Evolutionary conservation across 2,888 invertebrate genomes (phyloP).

Genomic region (Spisula subtruncata): DNA sequence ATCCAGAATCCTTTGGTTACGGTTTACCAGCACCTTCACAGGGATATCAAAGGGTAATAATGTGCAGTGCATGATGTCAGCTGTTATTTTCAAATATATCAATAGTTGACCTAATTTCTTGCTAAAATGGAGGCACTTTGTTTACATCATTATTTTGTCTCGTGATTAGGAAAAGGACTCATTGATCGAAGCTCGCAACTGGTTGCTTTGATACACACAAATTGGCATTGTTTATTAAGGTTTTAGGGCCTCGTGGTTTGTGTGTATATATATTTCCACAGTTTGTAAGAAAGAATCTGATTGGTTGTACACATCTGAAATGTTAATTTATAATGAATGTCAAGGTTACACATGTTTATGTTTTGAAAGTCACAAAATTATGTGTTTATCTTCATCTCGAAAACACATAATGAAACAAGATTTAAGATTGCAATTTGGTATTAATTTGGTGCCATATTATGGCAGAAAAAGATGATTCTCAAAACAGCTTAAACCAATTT

Average conservation of each 20-base stretch:
- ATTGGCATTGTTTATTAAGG: background rate
- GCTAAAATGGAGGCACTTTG: slow-evolving; percentile 7
- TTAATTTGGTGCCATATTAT: slow-evolving; percentile 61
- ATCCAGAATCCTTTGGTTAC: slow-evolving; percentile 39
- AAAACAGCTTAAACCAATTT: slow-evolving; percentile 54
- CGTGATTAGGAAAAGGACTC: background rate
- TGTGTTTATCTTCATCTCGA: slow-evolving; percentile 44
- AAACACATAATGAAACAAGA: slow-evolving; percentile 35
- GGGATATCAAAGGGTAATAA: slow-evolving; percentile 56
- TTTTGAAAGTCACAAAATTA: slow-evolving; percentile 67
- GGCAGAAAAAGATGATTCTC: slow-evolving; percentile 56
- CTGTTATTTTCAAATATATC: slow-evolving; percentile 22
- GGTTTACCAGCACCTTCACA: background rate
- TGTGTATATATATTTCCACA: slow-evolving; percentile 5
- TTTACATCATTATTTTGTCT: background rate
- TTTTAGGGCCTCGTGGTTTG: slow-evolving; percentile 27
- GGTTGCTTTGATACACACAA: background rate
- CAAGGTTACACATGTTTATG: slow-evolving; percentile 69
- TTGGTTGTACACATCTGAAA: slow-evolving; percentile 61
- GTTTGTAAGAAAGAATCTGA: slow-evolving; percentile 31
- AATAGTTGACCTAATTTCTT: slow-evolving; percentile 38
- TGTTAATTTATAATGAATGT: slow-evolving; percentile 65
- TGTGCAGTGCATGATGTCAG: slow-evolving; percentile 10
- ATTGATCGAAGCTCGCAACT: background rate
- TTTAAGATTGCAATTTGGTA: slow-evolving; percentile 8